Conservation (phyloP, 2,888 invertebrate species). For the Leucania comma region DNA sequence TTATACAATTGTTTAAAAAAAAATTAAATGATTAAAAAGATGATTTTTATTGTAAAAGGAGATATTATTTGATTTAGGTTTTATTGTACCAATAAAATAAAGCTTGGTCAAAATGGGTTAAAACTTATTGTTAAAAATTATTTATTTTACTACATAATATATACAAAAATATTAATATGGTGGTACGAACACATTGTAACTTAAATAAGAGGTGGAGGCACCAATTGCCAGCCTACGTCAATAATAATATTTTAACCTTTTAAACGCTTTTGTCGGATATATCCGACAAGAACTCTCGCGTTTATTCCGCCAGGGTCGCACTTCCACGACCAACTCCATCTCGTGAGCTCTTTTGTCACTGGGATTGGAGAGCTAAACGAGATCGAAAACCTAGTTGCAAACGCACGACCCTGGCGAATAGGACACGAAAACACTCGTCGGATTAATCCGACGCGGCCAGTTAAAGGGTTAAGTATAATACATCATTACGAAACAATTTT, state of each 20-base stretch:
- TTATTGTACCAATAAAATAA: conserved; percentile 51
- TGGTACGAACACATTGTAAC: conserved; percentile 79
- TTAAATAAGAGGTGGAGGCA: conserved; percentile 45
- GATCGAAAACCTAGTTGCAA: no score
- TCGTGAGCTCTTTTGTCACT: no score
- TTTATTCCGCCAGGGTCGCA: no score
- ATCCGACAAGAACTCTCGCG: no score
- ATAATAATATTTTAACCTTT: background rate
- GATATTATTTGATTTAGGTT: conserved; percentile 33
- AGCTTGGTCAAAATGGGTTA: conserved; percentile 42
- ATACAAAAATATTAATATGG: conserved; percentile 74
- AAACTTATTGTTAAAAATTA: conserved; percentile 51
- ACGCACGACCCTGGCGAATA: no score
- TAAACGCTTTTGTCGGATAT: no score
- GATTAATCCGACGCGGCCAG: no score
- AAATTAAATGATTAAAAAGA: conserved; percentile 12
- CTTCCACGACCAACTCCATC: no score
- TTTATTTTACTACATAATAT: conserved; percentile 67
- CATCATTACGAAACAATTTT: background rate
- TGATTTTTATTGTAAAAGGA: conserved; percentile 11
- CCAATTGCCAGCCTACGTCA: conserved; percentile 33
- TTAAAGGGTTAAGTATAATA: no score
- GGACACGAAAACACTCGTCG: no score
- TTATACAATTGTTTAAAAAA: conserved; percentile 44
- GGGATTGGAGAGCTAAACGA: no score